Percentiles rank a stretch among this genome's conserved stretches.
These are phyloP conservation scores for Cyprinodon brontotheroides DNA, from an alignment of 2,113 vertebrate genomes.

Conservation along the genomic window DNA sequence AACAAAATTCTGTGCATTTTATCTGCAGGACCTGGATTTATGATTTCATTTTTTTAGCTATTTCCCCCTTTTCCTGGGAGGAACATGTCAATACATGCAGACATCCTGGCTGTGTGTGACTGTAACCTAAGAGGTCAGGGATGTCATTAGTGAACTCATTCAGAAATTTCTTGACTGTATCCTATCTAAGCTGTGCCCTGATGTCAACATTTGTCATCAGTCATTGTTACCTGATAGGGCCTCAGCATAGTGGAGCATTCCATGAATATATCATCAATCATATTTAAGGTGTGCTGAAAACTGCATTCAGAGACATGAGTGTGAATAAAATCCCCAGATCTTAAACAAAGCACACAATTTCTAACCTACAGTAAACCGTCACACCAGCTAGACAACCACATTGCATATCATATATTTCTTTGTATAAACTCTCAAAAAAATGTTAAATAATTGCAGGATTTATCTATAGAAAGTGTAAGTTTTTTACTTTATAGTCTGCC, in stretches of 20 bases:
- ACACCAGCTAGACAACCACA: no score
- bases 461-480: neutral
- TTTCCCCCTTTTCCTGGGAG: constrained; percentile 63
- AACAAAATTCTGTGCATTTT: neutral
- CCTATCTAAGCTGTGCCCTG: constrained; percentile 29
- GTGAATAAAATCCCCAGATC: neutral
- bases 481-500: neutral
- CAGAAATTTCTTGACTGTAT: constrained; percentile 39
- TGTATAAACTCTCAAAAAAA: neutral
- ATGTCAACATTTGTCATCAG: constrained; percentile 20
- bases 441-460: neutral
- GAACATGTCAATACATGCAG: constrained; percentile 69
- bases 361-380: no score
- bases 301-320: neutral
- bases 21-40: constrained; percentile 17
- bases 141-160: constrained; percentile 57
- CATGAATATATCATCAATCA: neutral
- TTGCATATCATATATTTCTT: no score
- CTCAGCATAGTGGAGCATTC: neutral
- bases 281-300: constrained; percentile 2
- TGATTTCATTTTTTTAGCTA: constrained; percentile 62
- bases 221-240: constrained; percentile 9
- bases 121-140: constrained; percentile 65
- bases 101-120: constrained; percentile 64
- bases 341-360: neutral